These are phyloP conservation scores for Ctenomys sociabilis DNA, from an alignment of 2,113 vertebrate species.

Conservation along the genomic window DNA sequence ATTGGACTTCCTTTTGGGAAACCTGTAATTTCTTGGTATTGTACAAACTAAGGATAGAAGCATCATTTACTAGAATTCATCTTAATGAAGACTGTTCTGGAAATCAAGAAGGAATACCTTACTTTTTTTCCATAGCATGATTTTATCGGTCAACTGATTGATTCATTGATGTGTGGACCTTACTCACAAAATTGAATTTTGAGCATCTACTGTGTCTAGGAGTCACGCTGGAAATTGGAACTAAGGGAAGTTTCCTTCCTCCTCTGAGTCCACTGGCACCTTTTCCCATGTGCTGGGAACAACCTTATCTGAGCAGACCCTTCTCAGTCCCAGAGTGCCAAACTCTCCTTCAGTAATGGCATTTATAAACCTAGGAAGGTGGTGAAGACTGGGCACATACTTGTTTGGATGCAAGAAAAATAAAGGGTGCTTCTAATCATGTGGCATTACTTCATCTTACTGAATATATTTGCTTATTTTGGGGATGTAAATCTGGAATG, in stretches of 20 bases:
- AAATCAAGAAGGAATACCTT: not conserved
- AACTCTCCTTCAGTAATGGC: not conserved
- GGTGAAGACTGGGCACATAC: not conserved
- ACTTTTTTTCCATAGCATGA: not conserved
- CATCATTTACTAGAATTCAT: not conserved
- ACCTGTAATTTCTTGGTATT: not conserved
- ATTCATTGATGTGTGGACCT: not conserved
- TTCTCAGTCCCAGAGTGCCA: not conserved
- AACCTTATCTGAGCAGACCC: not conserved
- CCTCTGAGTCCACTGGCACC: not conserved
- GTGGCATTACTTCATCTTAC: not conserved
- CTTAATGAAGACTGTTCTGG: not conserved
- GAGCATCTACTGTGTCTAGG: not conserved
- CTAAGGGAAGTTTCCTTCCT: not conserved
- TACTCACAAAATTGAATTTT: conserved; percentile 3
- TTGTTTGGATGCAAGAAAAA: not conserved
- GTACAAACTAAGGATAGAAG: not conserved
- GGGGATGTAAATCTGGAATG: conserved; percentile 42
- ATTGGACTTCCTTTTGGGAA: conserved; percentile 43
- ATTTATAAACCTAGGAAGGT: not conserved
- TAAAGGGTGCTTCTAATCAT: not conserved
- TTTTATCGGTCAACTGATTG: not conserved
- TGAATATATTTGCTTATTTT: conserved; percentile 39
- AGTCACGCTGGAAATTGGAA: not conserved
- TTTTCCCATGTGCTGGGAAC: not conserved